phyloP scores from a whole-genome alignment of 2,797 vertebrate genomes.

The Cossypha caffra region DNA sequence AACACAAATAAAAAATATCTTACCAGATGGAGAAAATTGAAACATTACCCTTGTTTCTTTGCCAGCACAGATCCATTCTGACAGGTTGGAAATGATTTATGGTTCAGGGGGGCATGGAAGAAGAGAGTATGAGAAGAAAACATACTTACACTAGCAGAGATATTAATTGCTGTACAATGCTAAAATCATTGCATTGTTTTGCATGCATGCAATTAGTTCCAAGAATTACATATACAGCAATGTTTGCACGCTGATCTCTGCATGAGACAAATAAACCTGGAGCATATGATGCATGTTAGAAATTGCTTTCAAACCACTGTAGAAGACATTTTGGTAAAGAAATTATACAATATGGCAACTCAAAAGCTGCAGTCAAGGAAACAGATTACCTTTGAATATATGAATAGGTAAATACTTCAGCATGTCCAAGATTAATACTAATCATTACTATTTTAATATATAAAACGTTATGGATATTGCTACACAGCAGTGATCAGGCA shows the following conservation, averaged over 20 bases:
- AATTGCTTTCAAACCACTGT: constrained; percentile 64
- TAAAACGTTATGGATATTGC: constrained; percentile 58
- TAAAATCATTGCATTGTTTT: constrained; percentile 77
- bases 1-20: constrained; percentile 79
- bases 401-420: constrained; percentile 72
- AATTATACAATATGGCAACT: constrained; percentile 54
- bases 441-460: constrained; percentile 74
- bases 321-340: constrained; percentile 55
- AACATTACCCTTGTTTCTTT: constrained; percentile 81
- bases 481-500: constrained; percentile 58
- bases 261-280: constrained; percentile 69
- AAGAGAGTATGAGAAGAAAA: constrained; percentile 36
- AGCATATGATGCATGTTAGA: constrained; percentile 62
- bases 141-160: constrained; percentile 72
- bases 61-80: constrained; percentile 82
- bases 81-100: constrained; percentile 83
- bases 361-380: constrained; percentile 48
- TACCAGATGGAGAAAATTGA: constrained; percentile 83
- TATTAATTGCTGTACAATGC: constrained; percentile 71
- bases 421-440: constrained; percentile 69
- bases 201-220: constrained; percentile 71
- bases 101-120: background rate
- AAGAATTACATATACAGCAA: constrained; percentile 65
- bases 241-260: constrained; percentile 69
- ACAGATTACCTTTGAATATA: constrained; percentile 64